Evolutionary conservation across 2,113 vertebrate genomes (phyloP).

Genomic region (Chlorocebus sabaeus): DNA sequence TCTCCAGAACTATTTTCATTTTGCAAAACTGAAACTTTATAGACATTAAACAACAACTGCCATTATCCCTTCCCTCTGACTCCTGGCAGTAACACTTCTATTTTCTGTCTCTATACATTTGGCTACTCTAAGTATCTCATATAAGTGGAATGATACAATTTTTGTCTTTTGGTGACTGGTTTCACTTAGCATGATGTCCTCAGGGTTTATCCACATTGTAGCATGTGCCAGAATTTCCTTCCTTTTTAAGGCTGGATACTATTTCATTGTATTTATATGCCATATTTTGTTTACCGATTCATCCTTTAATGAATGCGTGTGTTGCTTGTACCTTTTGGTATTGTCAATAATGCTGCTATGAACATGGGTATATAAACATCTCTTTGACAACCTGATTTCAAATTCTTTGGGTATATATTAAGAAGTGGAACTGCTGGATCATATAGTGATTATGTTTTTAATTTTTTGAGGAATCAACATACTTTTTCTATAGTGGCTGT

Average conservation of each 20-base stretch:
- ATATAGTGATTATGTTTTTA: not conserved
- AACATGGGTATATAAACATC: not conserved
- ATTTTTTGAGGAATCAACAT: not conserved
- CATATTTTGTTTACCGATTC: not conserved
- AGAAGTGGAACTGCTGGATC: not conserved
- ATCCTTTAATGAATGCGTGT: not conserved
- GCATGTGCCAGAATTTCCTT: not conserved
- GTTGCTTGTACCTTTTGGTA: not conserved
- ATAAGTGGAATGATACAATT: not conserved
- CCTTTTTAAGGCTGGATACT: not conserved
- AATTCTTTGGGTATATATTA: not conserved
- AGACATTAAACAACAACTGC: not conserved
- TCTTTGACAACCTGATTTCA: not conserved
- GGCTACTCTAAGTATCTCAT: not conserved
- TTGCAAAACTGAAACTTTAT: not conserved
- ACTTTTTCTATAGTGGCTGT: not conserved
- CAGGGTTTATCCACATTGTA: not conserved
- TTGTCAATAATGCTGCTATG: not conserved
- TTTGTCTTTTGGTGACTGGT: not conserved
- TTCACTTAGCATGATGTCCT: not conserved
- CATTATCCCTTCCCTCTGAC: not conserved
- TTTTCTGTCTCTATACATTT: not conserved
- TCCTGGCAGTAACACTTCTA: not conserved
- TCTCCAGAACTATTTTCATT: not conserved
- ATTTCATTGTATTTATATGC: not conserved